phyloP scores from a whole-genome alignment of 2,113 vertebrate genomes.

The Nestor notabilis region DNA sequence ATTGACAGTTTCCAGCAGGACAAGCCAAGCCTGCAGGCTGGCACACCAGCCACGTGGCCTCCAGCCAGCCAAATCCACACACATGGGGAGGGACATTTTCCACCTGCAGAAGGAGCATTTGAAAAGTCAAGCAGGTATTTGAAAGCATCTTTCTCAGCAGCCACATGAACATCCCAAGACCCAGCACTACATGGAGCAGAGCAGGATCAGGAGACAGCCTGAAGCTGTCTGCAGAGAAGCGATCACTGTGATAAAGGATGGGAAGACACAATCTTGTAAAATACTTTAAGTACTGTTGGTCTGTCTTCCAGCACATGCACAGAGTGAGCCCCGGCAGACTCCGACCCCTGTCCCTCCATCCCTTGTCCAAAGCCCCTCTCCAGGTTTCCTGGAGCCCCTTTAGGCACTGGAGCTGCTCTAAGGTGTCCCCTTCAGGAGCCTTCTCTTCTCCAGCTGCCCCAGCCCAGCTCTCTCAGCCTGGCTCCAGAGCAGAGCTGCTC shows the following conservation, averaged over 20 bases:
- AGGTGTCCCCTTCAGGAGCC: too few relatives aligned
- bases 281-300: not conserved
- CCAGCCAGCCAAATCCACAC: not conserved
- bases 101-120: not conserved
- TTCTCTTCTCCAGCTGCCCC: too few relatives aligned
- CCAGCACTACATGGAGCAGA: not conserved
- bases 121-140: not conserved
- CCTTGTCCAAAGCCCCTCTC: not conserved
- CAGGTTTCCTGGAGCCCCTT: not conserved
- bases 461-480: not conserved
- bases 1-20: not conserved
- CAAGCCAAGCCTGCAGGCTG: not conserved
- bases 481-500: not conserved
- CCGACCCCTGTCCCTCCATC: not conserved
- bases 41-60: not conserved
- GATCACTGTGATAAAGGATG: not conserved
- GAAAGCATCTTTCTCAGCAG: not conserved
- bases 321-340: not conserved
- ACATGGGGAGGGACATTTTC: not conserved
- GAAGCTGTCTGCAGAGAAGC: not conserved
- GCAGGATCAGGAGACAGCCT: not conserved
- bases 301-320: not conserved
- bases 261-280: not conserved
- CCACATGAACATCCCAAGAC: not conserved
- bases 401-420: too few relatives aligned